Conservation (phyloP, 2,113 vertebrate species). For the Apaloderma vittatum region DNA sequence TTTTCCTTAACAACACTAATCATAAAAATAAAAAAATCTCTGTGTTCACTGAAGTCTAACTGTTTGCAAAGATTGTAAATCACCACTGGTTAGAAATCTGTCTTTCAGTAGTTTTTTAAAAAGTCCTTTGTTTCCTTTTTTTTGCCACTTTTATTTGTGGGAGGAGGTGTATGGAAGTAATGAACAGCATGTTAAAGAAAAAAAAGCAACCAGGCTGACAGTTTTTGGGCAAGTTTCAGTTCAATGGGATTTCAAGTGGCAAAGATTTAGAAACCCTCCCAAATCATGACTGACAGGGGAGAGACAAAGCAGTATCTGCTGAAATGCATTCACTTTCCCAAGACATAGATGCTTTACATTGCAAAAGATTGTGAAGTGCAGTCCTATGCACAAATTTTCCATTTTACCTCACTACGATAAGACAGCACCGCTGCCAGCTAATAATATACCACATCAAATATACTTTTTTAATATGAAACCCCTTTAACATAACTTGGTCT, state of each 20-base stretch:
- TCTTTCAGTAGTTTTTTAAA: background rate
- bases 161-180: slow-evolving; percentile 55
- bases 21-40: background rate
- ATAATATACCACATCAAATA: slow-evolving; percentile 56
- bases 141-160: slow-evolving; percentile 22
- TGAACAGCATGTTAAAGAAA: slow-evolving; percentile 19
- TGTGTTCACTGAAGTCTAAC: background rate
- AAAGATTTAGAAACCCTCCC: slow-evolving; percentile 34
- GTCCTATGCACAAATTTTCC: background rate
- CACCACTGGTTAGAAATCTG: background rate
- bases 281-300: background rate
- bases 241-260: slow-evolving; percentile 26
- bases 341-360: background rate
- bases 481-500: slow-evolving; percentile 22
- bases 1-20: slow-evolving; percentile 10
- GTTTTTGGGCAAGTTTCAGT: slow-evolving; percentile 31
- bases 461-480: slow-evolving; percentile 30
- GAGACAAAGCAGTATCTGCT: slow-evolving; percentile 22
- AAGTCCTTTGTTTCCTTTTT: background rate
- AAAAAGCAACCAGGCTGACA: slow-evolving; percentile 5
- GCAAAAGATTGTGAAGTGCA: background rate
- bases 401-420: background rate
- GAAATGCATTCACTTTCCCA: background rate
- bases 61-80: slow-evolving; percentile 30
- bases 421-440: background rate